Evolutionary conservation across 2,888 invertebrate species (phyloP), one percentile per base, ranked within the genome.

Genomic region (Ligdia adustata): DNA sequence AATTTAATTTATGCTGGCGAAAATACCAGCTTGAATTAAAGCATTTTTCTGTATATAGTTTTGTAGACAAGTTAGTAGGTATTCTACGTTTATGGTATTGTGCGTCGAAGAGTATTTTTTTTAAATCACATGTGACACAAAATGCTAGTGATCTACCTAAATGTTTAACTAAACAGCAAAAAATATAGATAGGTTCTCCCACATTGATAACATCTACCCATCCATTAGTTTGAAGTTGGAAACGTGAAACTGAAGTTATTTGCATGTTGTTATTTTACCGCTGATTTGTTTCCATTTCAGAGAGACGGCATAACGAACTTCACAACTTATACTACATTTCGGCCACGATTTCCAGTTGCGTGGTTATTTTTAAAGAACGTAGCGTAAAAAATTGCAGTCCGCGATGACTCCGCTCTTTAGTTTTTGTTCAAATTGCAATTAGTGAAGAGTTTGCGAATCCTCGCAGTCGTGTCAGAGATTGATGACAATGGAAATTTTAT

Each of bases 401-500:
- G 66, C 72, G 79, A 85, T 88, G 88, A 88, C 83, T 87, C 75
- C 69, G 83, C 82, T 75, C 81, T 88, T 88, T 81, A 85, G 83
- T 86, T 88, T 87, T 87, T 85, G 85, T 87, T 87, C 84, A 88
- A 88, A 86, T 85, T 87, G 86, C 89, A 87, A 88, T 90, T 89
- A 89, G 88, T 84, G 87, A 87, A 79, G 88, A 87, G 85, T 87
- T 86, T 82, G 82, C 77, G 86, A 86, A 85, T 88, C 81, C 88
- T 85, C 85, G 74, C 73, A 82, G 80, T 75, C 79, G 82, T 83
- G 88, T 87, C 89, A 85, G 89, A 88, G 89, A 90, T 90, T 90
- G 89, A 89, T 89, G 89, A 89, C 88, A 88, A 88, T 89, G 88
- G 87, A 88, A 89, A 87, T 88, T 88, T 89, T 89, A 88, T 89